Conservation (phyloP, 64 coral and sea anemone species). For the Pachyseris speciosa region DNA sequence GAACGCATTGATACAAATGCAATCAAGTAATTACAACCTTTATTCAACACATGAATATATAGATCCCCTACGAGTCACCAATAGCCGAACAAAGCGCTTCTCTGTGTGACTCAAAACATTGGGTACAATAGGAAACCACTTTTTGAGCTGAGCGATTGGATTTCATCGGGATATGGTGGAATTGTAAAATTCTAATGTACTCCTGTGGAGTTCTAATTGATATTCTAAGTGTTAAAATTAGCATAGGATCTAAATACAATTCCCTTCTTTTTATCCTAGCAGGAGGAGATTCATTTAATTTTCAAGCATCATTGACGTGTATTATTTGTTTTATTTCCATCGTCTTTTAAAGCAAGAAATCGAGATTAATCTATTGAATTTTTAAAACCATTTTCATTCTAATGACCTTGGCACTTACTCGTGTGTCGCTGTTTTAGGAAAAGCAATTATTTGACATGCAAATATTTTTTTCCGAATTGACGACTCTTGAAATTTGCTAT, state of each 20-base stretch:
- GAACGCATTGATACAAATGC: conserved; percentile 14
- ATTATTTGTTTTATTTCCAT: background rate
- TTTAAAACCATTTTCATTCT: no score
- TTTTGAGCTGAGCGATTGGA: background rate
- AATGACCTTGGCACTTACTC: no score
- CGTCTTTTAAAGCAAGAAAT: no score
- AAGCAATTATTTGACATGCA: no score
- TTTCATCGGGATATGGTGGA: background rate
- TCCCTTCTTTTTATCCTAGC: background rate
- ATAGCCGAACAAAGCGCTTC: background rate
- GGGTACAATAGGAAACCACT: background rate
- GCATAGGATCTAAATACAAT: background rate
- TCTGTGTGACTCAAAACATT: background rate
- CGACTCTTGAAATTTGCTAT: no score
- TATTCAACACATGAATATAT: background rate
- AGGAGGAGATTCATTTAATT: background rate
- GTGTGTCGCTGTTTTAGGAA: no score
- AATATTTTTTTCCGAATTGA: no score
- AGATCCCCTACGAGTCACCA: background rate
- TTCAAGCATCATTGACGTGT: no score
- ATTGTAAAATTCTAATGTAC: background rate
- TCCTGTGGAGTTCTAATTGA: background rate
- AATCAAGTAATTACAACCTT: background rate
- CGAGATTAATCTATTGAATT: no score
- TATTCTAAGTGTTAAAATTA: background rate